A percentile compares a stretch with the other conserved stretches of the same genome.
Evolutionary conservation across 2,888 invertebrate species (phyloP).

Genomic region (Acrobasis suavella): DNA sequence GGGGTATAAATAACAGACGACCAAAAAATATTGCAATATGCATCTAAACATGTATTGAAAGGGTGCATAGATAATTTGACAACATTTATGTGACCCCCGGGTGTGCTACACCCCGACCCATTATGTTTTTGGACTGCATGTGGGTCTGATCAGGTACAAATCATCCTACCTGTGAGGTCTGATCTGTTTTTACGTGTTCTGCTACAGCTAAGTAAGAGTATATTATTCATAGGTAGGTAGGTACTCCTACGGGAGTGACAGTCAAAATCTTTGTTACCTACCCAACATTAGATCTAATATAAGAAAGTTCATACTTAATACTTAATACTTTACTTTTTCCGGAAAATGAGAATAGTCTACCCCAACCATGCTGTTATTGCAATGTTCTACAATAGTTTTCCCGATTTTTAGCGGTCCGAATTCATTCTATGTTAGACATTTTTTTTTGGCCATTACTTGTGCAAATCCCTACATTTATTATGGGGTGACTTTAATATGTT

Average conservation of each 20-base stretch:
- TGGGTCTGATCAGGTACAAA: background rate
- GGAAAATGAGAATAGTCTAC: too few species aligned
- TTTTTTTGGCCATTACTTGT: too few species aligned
- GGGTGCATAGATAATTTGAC: conserved; percentile 20
- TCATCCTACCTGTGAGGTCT: background rate
- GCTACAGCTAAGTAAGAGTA: background rate
- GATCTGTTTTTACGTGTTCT: background rate
- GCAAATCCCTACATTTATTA: too few species aligned
- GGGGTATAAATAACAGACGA: background rate
- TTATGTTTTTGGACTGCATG: conserved; percentile 3
- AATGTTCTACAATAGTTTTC: too few species aligned
- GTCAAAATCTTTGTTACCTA: background rate
- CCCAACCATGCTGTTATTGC: too few species aligned
- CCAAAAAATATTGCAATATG: conserved; percentile 11
- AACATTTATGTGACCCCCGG: conserved; percentile 19
- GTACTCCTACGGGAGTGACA: background rate
- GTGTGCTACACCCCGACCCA: conserved; percentile 7
- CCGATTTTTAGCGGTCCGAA: too few species aligned
- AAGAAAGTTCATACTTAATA: too few species aligned
- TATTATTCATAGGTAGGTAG: background rate
- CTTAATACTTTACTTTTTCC: too few species aligned
- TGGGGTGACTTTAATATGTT: background rate
- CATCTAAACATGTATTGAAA: conserved; percentile 9
- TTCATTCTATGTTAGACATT: too few species aligned
- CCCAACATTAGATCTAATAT: too few species aligned